These are phyloP conservation scores for Mesorhabditis belari DNA, from an alignment of 2,888 invertebrate genomes.

Conservation along the genomic window DNA sequence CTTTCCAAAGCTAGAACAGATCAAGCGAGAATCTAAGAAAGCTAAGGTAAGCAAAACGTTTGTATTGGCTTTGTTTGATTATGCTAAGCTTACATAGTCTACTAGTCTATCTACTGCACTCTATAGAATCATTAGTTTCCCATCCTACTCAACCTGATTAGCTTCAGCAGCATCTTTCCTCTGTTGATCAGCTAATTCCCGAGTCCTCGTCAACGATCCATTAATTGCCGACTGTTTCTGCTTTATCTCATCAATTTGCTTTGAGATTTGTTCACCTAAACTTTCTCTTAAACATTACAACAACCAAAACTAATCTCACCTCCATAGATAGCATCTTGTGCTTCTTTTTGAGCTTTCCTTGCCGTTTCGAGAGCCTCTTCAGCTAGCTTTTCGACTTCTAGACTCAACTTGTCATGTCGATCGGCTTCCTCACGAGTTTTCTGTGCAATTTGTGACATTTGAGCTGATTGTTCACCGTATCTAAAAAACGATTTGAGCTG, in stretches of 20 bases:
- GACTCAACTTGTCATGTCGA: constrained; percentile 59
- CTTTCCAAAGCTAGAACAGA: too few species aligned
- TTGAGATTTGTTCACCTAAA: constrained; percentile 39
- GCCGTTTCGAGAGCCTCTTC: constrained; percentile 39
- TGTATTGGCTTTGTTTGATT: too few species aligned
- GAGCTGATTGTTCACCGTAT: constrained; percentile 52
- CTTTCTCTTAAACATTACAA: too few species aligned
- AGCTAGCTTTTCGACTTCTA: constrained; percentile 40
- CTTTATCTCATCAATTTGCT: constrained; percentile 52
- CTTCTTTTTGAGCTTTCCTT: constrained; percentile 44
- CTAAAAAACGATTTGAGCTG: constrained; percentile 63
- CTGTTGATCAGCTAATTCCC: constrained; percentile 58
- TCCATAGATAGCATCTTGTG: constrained; percentile 51
- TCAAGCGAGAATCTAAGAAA: too few species aligned
- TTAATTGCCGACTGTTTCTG: constrained; percentile 38
- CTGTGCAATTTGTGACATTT: constrained; percentile 83
- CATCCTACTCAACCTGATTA: too few species aligned
- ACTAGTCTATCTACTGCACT: too few species aligned
- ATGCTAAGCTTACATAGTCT: too few species aligned
- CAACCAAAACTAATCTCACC: constrained; percentile 17
- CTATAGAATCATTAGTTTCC: too few species aligned
- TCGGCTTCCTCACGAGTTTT: constrained; percentile 78
- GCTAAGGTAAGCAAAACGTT: too few species aligned
- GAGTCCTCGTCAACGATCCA: constrained; percentile 47
- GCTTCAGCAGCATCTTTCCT: constrained; percentile 65